A percentile compares a stretch with the other conserved stretches of the same genome.
These are phyloP conservation scores for Pseudonaja textilis DNA, from an alignment of 2,113 vertebrate genomes.

Conservation along the genomic window DNA sequence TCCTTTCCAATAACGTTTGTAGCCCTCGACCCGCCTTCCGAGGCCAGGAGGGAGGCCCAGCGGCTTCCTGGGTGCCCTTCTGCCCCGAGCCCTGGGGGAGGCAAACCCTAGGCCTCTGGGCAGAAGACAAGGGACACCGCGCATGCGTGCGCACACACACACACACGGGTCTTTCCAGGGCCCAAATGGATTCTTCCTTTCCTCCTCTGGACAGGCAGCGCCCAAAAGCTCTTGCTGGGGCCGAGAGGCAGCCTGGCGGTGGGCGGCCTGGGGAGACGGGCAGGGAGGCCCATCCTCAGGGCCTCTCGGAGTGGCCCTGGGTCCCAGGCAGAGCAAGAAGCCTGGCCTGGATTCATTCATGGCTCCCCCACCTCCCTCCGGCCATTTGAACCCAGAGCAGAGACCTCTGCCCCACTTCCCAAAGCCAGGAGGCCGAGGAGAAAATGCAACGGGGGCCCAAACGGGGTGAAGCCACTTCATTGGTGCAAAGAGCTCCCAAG, in stretches of 20 bases:
- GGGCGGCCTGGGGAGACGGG: background rate
- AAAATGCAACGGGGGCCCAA: background rate
- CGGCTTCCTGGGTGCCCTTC: background rate
- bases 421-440: background rate
- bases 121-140: background rate
- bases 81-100: background rate
- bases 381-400: background rate
- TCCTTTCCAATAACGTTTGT: background rate
- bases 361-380: background rate
- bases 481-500: background rate
- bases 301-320: background rate
- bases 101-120: background rate
- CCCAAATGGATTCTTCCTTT: background rate
- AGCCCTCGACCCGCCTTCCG: background rate
- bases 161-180: background rate
- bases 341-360: background rate
- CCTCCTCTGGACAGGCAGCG: background rate
- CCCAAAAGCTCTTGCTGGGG: background rate
- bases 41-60: background rate
- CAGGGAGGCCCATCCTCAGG: too few species aligned
- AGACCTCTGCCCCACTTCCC: background rate
- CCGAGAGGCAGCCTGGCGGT: too few species aligned
- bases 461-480: background rate
- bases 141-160: background rate
- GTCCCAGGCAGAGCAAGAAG: background rate